Base-by-base conservation (phyloP, 2,113 vertebrate genomes). In the Chlorodrepanis virens region DNA sequence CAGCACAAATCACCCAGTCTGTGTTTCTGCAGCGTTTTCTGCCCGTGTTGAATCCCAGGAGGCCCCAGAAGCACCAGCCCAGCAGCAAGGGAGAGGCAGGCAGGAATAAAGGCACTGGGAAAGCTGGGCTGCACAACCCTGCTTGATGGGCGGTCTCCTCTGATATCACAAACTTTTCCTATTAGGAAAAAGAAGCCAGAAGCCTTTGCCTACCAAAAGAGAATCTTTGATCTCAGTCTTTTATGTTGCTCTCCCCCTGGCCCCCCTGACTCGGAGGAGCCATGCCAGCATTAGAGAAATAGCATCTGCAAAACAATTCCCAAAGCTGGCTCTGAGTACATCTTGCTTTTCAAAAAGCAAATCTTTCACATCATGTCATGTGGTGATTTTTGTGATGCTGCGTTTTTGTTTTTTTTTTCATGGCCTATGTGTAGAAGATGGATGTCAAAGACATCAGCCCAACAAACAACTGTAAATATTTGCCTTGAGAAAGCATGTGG, bases 171-270 rank as follows among this genome's bases (percentile, higher is more conserved):
- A 97, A 97, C 96, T 97, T 96, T 96, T 97, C 85, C 96, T 69
- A 94, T 96, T 96, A 97, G 92, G 92, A 96, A 97, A 95, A 97
- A 97, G 93, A 87, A 96, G 96, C 96, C 96, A 97, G 94, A 96
- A 96, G 92, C 96, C 95, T 96, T 95, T 95, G 96, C 96, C 96
- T 96, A 97, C 93, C 93, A 95, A 96, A 96, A 92, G 94, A 84
- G 92, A 84, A 97, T 96, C 95, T 97, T 97, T 97, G 96, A 97
- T 97, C 93, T 97, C 8, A 81, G 92, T 49, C 96, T 96, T 97
- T 96, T 87, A 97, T 96, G 96, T 96, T 89, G 68, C 85, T 82
- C 52, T 52, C n/a, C 22, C 64, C 42, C 50, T 37, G 14, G 25
- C 95, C 90, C 94, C 91, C 84, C 80, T 68, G 27, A 2, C 91